These are phyloP conservation scores for Datnioides undecimradiatus DNA, from an alignment of 2,113 vertebrate genomes.

Conservation along the genomic window DNA sequence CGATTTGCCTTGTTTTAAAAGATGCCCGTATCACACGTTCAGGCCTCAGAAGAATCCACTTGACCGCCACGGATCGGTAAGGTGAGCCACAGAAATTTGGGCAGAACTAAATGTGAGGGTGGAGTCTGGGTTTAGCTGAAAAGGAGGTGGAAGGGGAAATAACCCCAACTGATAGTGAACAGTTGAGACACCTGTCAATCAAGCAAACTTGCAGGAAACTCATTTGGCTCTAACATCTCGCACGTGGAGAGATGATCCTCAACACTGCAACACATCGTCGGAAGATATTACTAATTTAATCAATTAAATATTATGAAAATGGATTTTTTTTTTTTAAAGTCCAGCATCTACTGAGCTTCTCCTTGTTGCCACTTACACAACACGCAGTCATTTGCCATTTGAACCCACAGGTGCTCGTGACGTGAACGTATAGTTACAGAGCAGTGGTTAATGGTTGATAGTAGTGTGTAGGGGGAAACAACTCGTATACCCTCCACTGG, in stretches of 20 bases:
- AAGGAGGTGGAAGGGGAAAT: neutral
- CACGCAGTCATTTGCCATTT: neutral
- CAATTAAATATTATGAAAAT: neutral
- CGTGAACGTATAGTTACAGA: neutral
- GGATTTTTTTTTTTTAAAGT: neutral
- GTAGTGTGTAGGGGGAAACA: conserved; percentile 21
- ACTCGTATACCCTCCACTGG: conserved; percentile 26
- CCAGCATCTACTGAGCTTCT: neutral
- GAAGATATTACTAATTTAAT: too few relatives aligned
- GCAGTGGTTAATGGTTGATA: conserved; percentile 50
- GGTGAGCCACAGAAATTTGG: neutral
- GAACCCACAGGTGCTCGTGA: neutral
- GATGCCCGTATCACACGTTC: neutral
- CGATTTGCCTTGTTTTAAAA: neutral
- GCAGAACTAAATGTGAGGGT: neutral
- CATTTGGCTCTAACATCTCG: neutral
- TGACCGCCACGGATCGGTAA: neutral
- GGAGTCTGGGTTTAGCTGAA: neutral
- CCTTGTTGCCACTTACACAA: neutral
- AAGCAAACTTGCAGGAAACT: neutral
- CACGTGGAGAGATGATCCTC: neutral
- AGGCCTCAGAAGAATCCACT: neutral
- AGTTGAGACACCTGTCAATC: neutral
- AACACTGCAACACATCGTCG: neutral
- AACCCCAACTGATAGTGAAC: neutral